phyloP scores from a whole-genome alignment of 2,888 invertebrate genomes.

The Polyploca ridens region DNA sequence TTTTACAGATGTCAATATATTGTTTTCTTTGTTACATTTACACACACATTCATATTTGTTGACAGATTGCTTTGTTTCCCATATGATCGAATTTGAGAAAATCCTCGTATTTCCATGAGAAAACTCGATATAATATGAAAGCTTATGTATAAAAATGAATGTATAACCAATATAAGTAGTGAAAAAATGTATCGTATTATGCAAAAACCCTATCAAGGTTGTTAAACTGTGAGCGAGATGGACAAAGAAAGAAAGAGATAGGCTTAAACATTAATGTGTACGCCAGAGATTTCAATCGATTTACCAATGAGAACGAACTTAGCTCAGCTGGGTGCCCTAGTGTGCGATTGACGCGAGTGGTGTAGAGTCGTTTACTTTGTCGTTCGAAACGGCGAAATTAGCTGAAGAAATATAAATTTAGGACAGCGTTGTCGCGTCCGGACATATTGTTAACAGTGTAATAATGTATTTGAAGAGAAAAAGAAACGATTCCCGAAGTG shows the following conservation, averaged over 20 bases:
- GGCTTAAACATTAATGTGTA: slow-evolving; percentile 54
- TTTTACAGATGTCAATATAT: slow-evolving; percentile 59
- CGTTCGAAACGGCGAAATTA: slow-evolving; percentile 46
- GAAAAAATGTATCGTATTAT: slow-evolving; percentile 32
- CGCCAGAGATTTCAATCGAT: slow-evolving; percentile 72
- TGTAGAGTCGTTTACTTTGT: slow-evolving; percentile 60
- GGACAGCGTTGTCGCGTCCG: slow-evolving; percentile 77
- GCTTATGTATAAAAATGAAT: slow-evolving; percentile 25
- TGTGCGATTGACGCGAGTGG: slow-evolving; percentile 65
- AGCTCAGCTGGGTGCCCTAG: slow-evolving; percentile 79
- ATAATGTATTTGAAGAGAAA: slow-evolving; percentile 84
- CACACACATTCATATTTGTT: slow-evolving; percentile 59
- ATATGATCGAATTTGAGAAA: slow-evolving; percentile 63
- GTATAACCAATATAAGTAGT: slow-evolving; percentile 19
- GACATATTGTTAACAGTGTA: slow-evolving; percentile 75
- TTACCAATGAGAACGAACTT: slow-evolving; percentile 75
- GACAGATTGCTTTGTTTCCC: slow-evolving; percentile 76
- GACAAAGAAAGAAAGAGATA: slow-evolving; percentile 49
- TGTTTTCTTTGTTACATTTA: slow-evolving; percentile 56
- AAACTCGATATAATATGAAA: slow-evolving; percentile 25
- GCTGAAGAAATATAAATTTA: slow-evolving; percentile 62
- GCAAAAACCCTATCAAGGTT: slow-evolving; percentile 64
- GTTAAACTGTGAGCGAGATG: slow-evolving; percentile 61
- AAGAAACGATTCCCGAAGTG: slow-evolving; percentile 80
- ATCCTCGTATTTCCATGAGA: slow-evolving; percentile 13